These are phyloP conservation scores for Pelochelys cantorii DNA, from an alignment of 2,797 vertebrate species.

Conservation along the genomic window DNA sequence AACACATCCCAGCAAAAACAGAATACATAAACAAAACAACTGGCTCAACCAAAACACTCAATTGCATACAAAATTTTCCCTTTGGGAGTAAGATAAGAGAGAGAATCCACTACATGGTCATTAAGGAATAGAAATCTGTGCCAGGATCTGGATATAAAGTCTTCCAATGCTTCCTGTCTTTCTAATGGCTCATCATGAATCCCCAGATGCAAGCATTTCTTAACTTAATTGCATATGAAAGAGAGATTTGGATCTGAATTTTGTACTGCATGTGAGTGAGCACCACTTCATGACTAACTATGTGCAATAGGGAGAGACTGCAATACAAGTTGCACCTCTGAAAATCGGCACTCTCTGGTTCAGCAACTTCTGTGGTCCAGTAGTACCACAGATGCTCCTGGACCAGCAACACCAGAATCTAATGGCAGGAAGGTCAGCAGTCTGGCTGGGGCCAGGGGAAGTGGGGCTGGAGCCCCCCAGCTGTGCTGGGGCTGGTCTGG, in stretches of 20 bases:
- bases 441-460: too few relatives aligned
- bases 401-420: too few relatives aligned
- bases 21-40: neutral
- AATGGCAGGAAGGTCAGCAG: too few relatives aligned
- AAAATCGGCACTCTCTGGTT: too few relatives aligned
- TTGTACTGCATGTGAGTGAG: neutral
- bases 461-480: too few relatives aligned
- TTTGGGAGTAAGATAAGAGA: neutral
- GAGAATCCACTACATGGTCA: neutral
- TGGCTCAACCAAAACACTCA: neutral
- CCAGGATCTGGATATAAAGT: neutral
- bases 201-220: neutral
- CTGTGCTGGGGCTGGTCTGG: too few relatives aligned
- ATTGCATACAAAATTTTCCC: neutral
- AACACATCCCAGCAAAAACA: neutral
- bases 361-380: too few relatives aligned
- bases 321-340: neutral
- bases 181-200: neutral
- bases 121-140: neutral
- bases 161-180: neutral
- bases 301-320: neutral
- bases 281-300: neutral
- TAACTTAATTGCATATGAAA: neutral
- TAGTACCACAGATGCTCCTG: too few relatives aligned
- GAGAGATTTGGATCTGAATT: neutral